These are phyloP conservation scores for Sinonovacula constricta DNA, from an alignment of 1,140 invertebrate species.

Conservation along the genomic window DNA sequence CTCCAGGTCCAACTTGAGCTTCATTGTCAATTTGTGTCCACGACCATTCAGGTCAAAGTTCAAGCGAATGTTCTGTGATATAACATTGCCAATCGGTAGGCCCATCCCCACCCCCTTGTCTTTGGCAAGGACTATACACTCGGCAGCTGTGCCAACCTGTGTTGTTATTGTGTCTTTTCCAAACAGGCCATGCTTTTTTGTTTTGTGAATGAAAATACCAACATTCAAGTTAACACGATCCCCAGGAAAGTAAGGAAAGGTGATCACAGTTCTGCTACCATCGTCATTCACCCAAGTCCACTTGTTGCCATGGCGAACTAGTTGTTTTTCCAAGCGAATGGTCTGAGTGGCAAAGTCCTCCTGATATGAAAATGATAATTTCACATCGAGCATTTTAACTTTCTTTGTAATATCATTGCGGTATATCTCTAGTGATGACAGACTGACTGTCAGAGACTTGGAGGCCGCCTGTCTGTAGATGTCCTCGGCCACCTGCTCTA, in stretches of 20 bases:
- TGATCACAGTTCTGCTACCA: slow-evolving; percentile 47
- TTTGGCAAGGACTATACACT: slow-evolving; percentile 59
- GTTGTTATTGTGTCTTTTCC: slow-evolving; percentile 58
- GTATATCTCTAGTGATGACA: slow-evolving; percentile 59
- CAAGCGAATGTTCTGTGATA: slow-evolving; percentile 57
- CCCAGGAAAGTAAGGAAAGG: slow-evolving; percentile 60
- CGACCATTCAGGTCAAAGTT: slow-evolving; percentile 61
- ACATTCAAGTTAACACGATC: slow-evolving; percentile 63
- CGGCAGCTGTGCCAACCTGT: slow-evolving; percentile 59
- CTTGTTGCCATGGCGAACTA: slow-evolving; percentile 62
- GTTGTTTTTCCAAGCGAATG: slow-evolving; percentile 55
- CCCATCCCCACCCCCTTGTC: slow-evolving; percentile 62
- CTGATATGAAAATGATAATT: slow-evolving; percentile 62
- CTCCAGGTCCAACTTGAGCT: slow-evolving; percentile 52
- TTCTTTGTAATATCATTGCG: slow-evolving; percentile 60
- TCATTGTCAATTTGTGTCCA: slow-evolving; percentile 60
- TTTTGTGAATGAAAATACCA: slow-evolving; percentile 60
- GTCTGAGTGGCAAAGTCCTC: slow-evolving; percentile 59
- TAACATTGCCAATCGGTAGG: slow-evolving; percentile 51
- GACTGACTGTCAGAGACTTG: slow-evolving; percentile 49
- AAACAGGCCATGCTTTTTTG: slow-evolving; percentile 62
- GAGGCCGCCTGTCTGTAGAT: slow-evolving; percentile 56
- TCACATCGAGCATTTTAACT: slow-evolving; percentile 62
- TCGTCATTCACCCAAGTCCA: slow-evolving; percentile 57
- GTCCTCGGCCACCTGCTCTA: slow-evolving; percentile 19